These are phyloP conservation scores for Lepilemur ruficaudatus DNA, from an alignment of 2,797 vertebrate genomes.

Conservation along the genomic window DNA sequence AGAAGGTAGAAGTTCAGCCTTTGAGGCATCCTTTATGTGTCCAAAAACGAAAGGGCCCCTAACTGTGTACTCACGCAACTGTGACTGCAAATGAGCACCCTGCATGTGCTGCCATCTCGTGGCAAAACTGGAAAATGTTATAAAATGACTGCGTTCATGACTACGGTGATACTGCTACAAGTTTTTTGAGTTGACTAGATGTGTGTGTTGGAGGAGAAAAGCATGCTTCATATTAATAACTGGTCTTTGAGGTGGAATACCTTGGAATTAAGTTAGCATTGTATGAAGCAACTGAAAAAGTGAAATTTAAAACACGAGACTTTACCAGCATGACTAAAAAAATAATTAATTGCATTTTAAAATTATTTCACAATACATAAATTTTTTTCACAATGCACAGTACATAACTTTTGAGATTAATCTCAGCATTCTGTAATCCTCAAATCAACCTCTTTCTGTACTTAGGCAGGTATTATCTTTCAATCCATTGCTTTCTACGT, in stretches of 20 bases:
- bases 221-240: neutral
- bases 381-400: neutral
- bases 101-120: conserved; percentile 69
- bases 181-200: neutral
- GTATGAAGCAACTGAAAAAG: neutral
- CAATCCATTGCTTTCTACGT: neutral
- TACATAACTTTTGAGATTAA: neutral
- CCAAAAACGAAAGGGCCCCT: neutral
- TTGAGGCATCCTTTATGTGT: neutral
- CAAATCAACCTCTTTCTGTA: neutral
- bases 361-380: neutral
- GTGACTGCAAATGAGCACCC: neutral
- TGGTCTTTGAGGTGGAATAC: neutral
- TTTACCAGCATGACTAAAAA: neutral
- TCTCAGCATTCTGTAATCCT: neutral
- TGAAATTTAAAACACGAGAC: neutral
- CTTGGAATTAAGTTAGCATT: neutral
- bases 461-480: neutral
- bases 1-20: neutral
- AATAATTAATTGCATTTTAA: neutral
- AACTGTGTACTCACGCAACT: neutral
- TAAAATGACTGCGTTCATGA: neutral
- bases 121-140: neutral
- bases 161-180: no score
- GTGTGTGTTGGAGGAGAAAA: neutral